phyloP scores from a whole-genome alignment of 2,797 vertebrate genomes.

The Odontamblyopus lacepedii region DNA sequence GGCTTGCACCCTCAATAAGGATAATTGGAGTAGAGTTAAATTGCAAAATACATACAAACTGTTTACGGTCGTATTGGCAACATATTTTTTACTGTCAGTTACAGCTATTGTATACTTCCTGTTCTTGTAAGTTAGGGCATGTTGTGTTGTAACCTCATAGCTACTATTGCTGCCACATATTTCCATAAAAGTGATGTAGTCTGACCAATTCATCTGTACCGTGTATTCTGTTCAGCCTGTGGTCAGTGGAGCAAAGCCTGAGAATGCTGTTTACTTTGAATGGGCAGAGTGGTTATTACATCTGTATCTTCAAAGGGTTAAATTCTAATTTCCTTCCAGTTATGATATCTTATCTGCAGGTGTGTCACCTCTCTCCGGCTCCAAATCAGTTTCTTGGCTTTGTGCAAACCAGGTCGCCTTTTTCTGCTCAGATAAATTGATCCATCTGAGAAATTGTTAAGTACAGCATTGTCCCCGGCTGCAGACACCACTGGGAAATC shows the following conservation, averaged over 20 bases:
- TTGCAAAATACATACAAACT: neutral
- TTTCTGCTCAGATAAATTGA: slow-evolving; percentile 54
- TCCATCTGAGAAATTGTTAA: slow-evolving; percentile 64
- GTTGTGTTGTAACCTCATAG: neutral
- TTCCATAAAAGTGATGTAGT: neutral
- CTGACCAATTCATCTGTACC: neutral
- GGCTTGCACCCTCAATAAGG: neutral
- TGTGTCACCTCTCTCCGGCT: slow-evolving; percentile 40
- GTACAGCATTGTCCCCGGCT: slow-evolving; percentile 56
- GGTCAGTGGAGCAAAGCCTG: neutral
- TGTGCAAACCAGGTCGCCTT: slow-evolving; percentile 49
- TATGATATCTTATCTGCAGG: slow-evolving; percentile 45
- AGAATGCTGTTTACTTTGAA: slow-evolving; percentile 13
- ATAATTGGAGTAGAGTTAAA: neutral
- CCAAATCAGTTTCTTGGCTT: slow-evolving; percentile 46
- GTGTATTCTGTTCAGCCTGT: neutral
- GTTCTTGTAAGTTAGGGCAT: neutral
- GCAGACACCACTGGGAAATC: slow-evolving; percentile 69
- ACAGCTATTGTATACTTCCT: too few species aligned
- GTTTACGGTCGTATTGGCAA: too few species aligned
- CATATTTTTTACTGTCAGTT: too few species aligned
- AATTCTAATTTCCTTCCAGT: slow-evolving; percentile 40
- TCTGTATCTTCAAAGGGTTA: slow-evolving; percentile 28
- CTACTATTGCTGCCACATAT: neutral
- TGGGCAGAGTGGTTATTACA: slow-evolving; percentile 1